These are phyloP conservation scores for Crotalus viridis DNA, from an alignment of 2,113 vertebrate species.

Conservation along the genomic window DNA sequence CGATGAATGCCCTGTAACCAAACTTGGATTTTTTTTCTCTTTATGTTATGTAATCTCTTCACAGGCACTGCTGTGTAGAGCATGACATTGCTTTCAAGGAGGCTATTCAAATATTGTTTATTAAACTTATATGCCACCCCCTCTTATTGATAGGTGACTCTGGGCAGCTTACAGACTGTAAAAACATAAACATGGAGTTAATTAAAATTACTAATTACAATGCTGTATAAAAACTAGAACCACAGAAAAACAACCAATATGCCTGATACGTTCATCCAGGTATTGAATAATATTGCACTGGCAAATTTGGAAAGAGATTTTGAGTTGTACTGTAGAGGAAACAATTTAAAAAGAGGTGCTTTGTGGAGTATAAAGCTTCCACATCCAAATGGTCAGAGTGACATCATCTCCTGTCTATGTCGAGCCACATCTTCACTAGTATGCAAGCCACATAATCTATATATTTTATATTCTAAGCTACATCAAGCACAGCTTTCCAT, in stretches of 20 bases:
- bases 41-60: slow-evolving; percentile 23
- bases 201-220: not conserved
- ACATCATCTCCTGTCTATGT: not conserved
- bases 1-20: not conserved
- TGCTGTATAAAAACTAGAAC: not conserved
- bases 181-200: not conserved
- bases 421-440: not conserved
- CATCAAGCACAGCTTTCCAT: not conserved
- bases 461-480: not conserved
- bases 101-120: slow-evolving; percentile 36
- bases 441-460: not conserved
- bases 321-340: not conserved
- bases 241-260: not conserved
- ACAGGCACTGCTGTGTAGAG: not conserved
- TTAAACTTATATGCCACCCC: not conserved
- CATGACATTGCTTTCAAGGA: slow-evolving; percentile 43
- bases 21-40: slow-evolving; percentile 4
- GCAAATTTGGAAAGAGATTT: not conserved
- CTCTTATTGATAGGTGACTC: not conserved
- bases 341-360: not conserved
- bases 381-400: not conserved
- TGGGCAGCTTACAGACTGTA: not conserved
- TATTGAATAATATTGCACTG: not conserved
- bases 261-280: not conserved
- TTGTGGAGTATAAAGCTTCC: not conserved